Evolutionary conservation across 2,113 vertebrate species (phyloP).

Genomic region (Rousettus leschenaultii): DNA sequence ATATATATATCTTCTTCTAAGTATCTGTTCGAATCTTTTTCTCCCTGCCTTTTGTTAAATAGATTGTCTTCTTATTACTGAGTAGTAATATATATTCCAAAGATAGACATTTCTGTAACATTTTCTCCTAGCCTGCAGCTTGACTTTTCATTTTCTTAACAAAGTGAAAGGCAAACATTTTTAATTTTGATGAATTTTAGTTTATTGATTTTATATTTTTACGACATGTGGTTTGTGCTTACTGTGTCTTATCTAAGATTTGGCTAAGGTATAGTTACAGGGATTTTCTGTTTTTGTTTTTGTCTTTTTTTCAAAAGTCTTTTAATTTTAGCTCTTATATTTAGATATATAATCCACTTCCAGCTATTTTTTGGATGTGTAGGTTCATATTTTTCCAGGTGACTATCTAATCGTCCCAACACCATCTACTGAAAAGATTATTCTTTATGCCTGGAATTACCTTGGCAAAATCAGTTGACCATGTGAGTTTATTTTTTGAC

Average conservation of each 20-base stretch:
- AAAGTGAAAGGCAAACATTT: neutral
- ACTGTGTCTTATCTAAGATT: neutral
- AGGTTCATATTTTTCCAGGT: neutral
- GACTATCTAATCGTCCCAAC: neutral
- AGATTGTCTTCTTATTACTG: neutral
- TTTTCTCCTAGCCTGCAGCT: neutral
- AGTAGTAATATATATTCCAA: neutral
- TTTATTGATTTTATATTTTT: neutral
- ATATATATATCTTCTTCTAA: neutral
- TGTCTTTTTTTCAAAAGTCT: neutral
- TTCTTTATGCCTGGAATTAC: neutral
- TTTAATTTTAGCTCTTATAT: neutral
- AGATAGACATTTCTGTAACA: neutral
- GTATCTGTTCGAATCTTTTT: neutral
- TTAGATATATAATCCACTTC: neutral
- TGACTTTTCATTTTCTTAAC: slow-evolving; percentile 12
- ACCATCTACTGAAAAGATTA: neutral
- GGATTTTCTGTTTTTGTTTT: neutral
- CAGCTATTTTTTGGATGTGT: neutral
- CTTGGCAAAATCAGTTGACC: neutral
- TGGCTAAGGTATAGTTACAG: neutral
- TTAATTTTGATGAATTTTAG: neutral
- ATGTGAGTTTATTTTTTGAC: neutral
- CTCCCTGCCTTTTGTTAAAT: neutral
- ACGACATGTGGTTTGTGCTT: neutral